A percentile compares a stretch with the other conserved stretches of the same genome.
Evolutionary conservation across 2,113 vertebrate species (phyloP).

Genomic region (Periophthalmus modestus): DNA sequence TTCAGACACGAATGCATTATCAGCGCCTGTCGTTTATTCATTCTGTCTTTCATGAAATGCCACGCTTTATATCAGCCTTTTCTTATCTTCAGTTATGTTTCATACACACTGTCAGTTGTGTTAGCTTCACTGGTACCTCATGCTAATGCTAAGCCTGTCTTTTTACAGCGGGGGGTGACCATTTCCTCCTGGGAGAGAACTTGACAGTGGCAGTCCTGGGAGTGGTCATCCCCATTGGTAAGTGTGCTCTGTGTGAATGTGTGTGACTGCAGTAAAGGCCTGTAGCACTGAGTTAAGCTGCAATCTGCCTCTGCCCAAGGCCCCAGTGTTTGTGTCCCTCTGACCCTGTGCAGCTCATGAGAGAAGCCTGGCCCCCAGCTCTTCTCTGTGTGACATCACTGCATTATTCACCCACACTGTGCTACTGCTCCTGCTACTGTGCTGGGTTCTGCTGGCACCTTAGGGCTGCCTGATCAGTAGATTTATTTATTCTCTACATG

Average conservation of each 20-base stretch:
- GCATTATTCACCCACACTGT: constrained; percentile 44
- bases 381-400: constrained; percentile 42
- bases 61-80: constrained; percentile 1
- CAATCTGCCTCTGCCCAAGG: constrained; percentile 30
- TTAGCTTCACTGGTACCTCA: background rate
- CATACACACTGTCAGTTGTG: constrained; percentile 14
- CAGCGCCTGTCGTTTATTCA: background rate
- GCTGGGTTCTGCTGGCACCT: constrained; percentile 37
- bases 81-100: constrained; percentile 40
- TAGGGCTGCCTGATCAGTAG: constrained; percentile 2
- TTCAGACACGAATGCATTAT: constrained; percentile 33
- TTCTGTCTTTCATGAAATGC: constrained; percentile 32
- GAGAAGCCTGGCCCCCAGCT: constrained; percentile 36
- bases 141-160: constrained; percentile 21
- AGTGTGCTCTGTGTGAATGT: constrained; percentile 59
- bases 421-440: constrained; percentile 29
- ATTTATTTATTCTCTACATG: constrained; percentile 7
- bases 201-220: constrained; percentile 92
- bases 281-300: constrained; percentile 10
- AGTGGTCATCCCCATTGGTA: constrained; percentile 92
- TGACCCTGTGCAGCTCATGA: constrained; percentile 35
- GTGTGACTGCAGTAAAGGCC: constrained; percentile 30
- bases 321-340: constrained; percentile 32
- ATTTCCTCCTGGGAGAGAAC: constrained; percentile 85
- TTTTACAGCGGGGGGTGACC: constrained; percentile 85